Evolutionary conservation across 2,888 invertebrate species (phyloP), one percentile per base, ranked within the genome.

Genomic region (Liposcelis brunnea): DNA sequence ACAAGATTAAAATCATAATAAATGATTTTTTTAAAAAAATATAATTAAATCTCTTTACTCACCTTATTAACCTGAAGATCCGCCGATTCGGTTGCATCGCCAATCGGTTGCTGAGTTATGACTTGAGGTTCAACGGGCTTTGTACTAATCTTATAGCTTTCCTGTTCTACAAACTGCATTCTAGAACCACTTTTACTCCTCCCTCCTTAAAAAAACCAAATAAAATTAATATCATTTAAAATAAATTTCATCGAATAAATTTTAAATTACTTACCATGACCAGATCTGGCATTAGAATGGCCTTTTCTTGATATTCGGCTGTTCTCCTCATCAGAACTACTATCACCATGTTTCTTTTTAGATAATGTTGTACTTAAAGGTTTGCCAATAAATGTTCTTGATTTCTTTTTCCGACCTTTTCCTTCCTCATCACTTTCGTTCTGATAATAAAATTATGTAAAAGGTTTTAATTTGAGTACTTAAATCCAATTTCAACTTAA

Each of bases 151-250:
- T 34, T 35, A 2, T 12, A 18, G 11, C 11, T 34, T 6, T 19
- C n/a, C 4, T 33, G 15, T 10, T 26, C 2, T 15, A n/a, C n/a
- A n/a, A 4, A 12, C 26, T 5, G 15, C 11, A 7, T 18, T 21
- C 2, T 26, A n/a, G 15, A 26, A 4, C 21, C 11, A 12, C 8
- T 26, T 31, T 42, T 42, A n/a, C 7, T 37, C 33, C 2, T 44
- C 5, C 16, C 18, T 35, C 11, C 11, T n/a, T 33, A 26, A 15
- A 10, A 4, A 2, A 26, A 37, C 21, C 34, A 50, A 49, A 49
- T 47, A 33, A 34, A 46, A 40, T n/a, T 46, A 35, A 51, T 15
- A 5, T 31, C 16, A 15, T 15, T 40, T 8, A 15, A 46, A 21
- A 10, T n/a, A 42, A 31, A 42, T 35, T n/a, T 15, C 31, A 16